Evolutionary conservation across 2,113 vertebrate genomes (phyloP), one percentile per base, ranked within the genome.

Genomic region (Cochlearius cochlearius): DNA sequence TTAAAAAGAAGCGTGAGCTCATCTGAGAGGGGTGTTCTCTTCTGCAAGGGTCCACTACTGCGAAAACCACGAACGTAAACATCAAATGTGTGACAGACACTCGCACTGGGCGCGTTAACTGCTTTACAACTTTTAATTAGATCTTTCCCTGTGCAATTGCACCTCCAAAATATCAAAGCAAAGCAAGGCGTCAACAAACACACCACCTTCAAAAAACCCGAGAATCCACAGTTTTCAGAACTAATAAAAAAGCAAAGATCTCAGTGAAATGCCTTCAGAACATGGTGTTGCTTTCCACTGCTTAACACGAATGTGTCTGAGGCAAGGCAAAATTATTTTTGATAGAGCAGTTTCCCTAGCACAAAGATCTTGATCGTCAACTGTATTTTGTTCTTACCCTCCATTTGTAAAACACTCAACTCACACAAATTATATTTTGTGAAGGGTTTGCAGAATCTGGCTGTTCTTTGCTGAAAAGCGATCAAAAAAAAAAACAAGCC

Each of bases 1-100:
- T 88, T 76, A 22, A 88, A 86, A 88, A 94, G 95, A 97, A 98
- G 88, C 11, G n/a, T 71, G 94, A 97, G 94, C 96, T 90, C 75
- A 43, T 62, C 5, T 69, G 55, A 87, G 64, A 58, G 59, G 32
- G 22, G 12, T 62, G 89, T 68, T 78, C 81, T 75, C 23, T 83
- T 75, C 53, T 53, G 12, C 49, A 78, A 77, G 25, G 17, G 25
- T 29, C 67, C 32, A 27, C 74, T 22, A 12, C 38, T 36, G 49
- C 94, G 43, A 63, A 78, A 80, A 20, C 49, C 53, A 26, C 4
- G 34, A 69, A 52, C 8, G 53, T 15, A 15, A 76, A 19, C 43
- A 69, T 30, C 53, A 82, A 10, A 25, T 17, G 34, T 0, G 0
- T 14, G 43, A 41, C 2, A 81, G n/a, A 60, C 1, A 0, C 21